phyloP scores from a whole-genome alignment of 2,113 vertebrate genomes.

The Lophotis ruficrista region DNA sequence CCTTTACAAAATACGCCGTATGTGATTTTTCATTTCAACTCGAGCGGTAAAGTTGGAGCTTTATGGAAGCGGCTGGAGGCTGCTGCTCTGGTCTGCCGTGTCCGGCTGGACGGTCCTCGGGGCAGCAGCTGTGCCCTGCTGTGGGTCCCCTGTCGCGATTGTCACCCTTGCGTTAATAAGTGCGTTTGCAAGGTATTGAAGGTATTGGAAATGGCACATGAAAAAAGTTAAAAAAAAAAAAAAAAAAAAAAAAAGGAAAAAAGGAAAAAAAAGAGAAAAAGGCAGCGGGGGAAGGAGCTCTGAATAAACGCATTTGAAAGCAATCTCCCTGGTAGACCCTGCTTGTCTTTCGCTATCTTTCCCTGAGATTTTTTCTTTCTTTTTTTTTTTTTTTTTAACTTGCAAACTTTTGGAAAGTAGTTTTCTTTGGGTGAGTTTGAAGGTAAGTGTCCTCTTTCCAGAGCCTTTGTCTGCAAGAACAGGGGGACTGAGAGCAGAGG shows the following conservation, averaged over 20 bases:
- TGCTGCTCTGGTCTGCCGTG: neutral
- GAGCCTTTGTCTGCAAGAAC: neutral
- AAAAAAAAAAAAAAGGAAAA: neutral
- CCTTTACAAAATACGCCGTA: neutral
- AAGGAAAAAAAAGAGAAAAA: neutral
- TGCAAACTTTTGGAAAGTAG: neutral
- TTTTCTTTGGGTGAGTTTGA: neutral
- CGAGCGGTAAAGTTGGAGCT: neutral
- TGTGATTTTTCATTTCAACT: neutral
- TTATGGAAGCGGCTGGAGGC: neutral
- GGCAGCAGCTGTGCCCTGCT: neutral
- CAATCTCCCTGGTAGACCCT: neutral
- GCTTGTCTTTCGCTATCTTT: neutral
- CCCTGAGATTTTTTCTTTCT: neutral
- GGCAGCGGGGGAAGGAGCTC: neutral
- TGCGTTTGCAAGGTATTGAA: neutral
- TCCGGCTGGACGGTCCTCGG: neutral
- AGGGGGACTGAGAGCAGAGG: neutral
- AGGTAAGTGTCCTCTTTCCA: conserved; percentile 7
- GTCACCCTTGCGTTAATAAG: neutral
- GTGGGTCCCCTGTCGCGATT: neutral
- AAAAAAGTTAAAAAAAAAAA: neutral
- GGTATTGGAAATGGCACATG: neutral
- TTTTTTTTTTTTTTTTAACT: neutral
- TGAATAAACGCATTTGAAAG: neutral